A percentile compares a stretch with the other conserved stretches of the same genome.
Evolutionary conservation across 2,888 invertebrate species (phyloP).

Genomic region (Polyommatus icarus): DNA sequence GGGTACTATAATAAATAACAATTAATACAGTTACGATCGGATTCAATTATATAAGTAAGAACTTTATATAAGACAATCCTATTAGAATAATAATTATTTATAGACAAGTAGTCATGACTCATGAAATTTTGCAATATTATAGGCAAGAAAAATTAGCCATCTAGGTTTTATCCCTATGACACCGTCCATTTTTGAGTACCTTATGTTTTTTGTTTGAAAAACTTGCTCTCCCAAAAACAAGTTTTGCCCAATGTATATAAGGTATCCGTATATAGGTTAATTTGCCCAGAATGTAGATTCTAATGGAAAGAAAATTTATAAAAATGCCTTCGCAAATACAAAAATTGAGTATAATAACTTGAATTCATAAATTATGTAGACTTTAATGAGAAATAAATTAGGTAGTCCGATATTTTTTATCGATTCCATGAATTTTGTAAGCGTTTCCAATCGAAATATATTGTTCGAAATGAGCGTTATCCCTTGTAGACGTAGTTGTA

Average conservation of each 20-base stretch:
- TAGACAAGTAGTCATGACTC: too few species aligned
- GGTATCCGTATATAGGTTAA: too few species aligned
- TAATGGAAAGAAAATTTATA: neutral
- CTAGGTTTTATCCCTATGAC: too few species aligned
- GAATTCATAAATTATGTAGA: neutral
- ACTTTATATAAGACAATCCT: neutral
- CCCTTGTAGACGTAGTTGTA: neutral
- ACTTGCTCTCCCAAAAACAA: too few species aligned
- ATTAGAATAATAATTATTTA: too few species aligned
- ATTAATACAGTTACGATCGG: neutral
- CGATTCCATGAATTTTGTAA: constrained; percentile 5
- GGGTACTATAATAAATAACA: neutral
- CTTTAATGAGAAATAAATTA: neutral
- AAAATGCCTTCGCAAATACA: neutral
- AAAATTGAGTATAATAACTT: neutral
- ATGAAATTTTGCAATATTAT: too few species aligned
- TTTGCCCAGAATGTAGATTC: too few species aligned
- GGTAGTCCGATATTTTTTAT: neutral
- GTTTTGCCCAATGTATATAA: too few species aligned
- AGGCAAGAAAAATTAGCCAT: too few species aligned
- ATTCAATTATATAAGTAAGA: too few species aligned
- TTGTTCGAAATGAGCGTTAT: neutral
- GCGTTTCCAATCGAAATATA: neutral
- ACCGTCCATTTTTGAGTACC: too few species aligned
- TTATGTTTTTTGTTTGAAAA: too few species aligned